phyloP scores from a whole-genome alignment of 2,888 invertebrate species.

The Halictus quadricinctus region DNA sequence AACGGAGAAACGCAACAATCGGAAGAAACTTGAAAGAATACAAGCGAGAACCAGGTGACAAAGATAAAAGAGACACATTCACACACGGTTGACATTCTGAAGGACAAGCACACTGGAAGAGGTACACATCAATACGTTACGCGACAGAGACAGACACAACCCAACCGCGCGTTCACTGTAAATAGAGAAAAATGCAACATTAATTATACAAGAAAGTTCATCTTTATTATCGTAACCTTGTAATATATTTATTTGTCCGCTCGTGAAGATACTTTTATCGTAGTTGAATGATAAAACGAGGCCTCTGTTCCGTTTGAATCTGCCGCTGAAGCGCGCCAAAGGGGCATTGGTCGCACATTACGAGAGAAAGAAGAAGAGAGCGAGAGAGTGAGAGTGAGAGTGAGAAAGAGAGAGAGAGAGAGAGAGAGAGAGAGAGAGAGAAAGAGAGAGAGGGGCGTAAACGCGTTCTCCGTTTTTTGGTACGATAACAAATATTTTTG shows the following conservation, averaged over 20 bases:
- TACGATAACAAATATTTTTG: constrained; percentile 53
- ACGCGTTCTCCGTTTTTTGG: constrained; percentile 28
- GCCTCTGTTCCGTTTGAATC: constrained; percentile 55
- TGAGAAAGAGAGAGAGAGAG: neutral
- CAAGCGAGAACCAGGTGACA: neutral
- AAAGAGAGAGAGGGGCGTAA: neutral
- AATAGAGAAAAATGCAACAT: constrained; percentile 70
- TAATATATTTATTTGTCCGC: constrained; percentile 73
- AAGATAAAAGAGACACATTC: neutral
- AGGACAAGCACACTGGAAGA: constrained; percentile 22
- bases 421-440: neutral
- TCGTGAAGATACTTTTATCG: constrained; percentile 57
- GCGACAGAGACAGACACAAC: constrained; percentile 45
- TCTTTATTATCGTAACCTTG: constrained; percentile 68
- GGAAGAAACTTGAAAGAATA: neutral
- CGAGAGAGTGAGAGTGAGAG: neutral
- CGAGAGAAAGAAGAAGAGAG: constrained; percentile 4
- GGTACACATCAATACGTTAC: constrained; percentile 36
- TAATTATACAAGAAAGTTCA: constrained; percentile 70
- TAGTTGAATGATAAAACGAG: constrained; percentile 58
- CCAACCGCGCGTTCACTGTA: constrained; percentile 71
- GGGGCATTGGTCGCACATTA: constrained; percentile 41
- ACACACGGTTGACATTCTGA: constrained; percentile 16
- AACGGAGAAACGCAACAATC: neutral
- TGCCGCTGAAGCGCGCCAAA: constrained; percentile 26